Base-by-base conservation (phyloP, 2,888 invertebrate genomes). In the Fragum whitleyi region DNA sequence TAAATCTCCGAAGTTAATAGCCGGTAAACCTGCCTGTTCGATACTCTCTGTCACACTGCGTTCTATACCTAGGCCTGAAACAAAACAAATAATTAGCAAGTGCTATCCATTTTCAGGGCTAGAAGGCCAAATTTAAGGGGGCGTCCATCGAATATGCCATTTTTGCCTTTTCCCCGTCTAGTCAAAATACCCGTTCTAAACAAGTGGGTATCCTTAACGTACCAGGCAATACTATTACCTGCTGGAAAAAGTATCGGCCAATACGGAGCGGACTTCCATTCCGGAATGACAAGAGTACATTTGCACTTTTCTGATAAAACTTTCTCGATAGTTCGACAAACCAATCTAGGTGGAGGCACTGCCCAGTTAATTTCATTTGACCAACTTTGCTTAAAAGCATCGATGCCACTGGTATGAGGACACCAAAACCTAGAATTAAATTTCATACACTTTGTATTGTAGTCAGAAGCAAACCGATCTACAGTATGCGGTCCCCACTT, bases 401-500 rank as follows among this genome's bases (percentile, higher is more conserved):
- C n/a, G n/a, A n/a, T n/a, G n/a, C n/a, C n/a, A n/a, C n/a, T n/a
- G n/a, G n/a, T n/a, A n/a, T n/a, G n/a, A n/a, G n/a, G n/a, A n/a
- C n/a, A n/a, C n/a, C n/a, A n/a, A n/a, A n/a, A n/a, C n/a, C n/a
- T n/a, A n/a, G n/a, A 79, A 67, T 75, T 77, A 69, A 85, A 82
- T 23, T 19, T 53, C 36, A n/a, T 23, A 26, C 77, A 69, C 53
- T 85, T 85, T 21, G 68, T 29, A 51, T 85, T 85, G 59, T 79
- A 67, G 67, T 62, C 57, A 32, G 42, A 61, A 42, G 80, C 82
- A 71, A 80, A 80, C 36, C 70, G 61, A 76, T 85, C 82, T 23
- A 72, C 53, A 19, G 79, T 68, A 55, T 75, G 70, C 16, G 73
- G 68, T 2, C 85, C 85, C 77, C 85, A 85, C 21, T 28, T 42